phyloP scores from a whole-genome alignment of 2,888 invertebrate species.

The Lathronympha strigana region DNA sequence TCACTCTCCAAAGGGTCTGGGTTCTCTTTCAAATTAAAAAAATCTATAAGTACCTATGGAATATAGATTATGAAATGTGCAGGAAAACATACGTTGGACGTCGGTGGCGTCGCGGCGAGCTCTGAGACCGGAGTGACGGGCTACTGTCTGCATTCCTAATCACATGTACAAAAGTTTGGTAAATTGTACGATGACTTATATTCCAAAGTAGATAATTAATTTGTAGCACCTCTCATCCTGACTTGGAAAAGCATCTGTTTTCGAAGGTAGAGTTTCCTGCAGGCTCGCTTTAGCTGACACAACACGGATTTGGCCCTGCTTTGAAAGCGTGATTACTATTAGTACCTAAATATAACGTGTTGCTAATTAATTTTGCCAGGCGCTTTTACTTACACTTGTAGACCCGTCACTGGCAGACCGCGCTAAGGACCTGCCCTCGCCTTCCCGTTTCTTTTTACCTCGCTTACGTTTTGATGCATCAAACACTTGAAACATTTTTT shows the following conservation, averaged over 20 bases:
- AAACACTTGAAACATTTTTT: slow-evolving; percentile 75
- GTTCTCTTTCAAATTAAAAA: no score
- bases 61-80: neutral
- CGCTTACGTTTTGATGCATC: slow-evolving; percentile 70
- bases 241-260: slow-evolving; percentile 50
- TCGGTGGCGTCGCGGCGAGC: slow-evolving; percentile 65
- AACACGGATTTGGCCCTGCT: slow-evolving; percentile 49
- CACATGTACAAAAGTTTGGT: neutral
- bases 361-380: slow-evolving; percentile 9
- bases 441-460: slow-evolving; percentile 63
- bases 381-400: slow-evolving; percentile 65
- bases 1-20: no score
- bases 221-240: slow-evolving; percentile 50
- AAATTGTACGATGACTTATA: no score
- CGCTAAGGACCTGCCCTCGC: slow-evolving; percentile 50
- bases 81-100: slow-evolving; percentile 55
- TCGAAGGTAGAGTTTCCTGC: slow-evolving; percentile 57
- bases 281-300: slow-evolving; percentile 64
- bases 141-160: slow-evolving; percentile 60
- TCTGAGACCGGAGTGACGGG: slow-evolving; percentile 56
- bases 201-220: neutral
- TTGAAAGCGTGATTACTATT: slow-evolving; percentile 47
- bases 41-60: neutral
- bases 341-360: slow-evolving; percentile 1
- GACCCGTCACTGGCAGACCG: slow-evolving; percentile 70